phyloP scores from a whole-genome alignment of 1,140 invertebrate genomes.

The Physella acuta region DNA sequence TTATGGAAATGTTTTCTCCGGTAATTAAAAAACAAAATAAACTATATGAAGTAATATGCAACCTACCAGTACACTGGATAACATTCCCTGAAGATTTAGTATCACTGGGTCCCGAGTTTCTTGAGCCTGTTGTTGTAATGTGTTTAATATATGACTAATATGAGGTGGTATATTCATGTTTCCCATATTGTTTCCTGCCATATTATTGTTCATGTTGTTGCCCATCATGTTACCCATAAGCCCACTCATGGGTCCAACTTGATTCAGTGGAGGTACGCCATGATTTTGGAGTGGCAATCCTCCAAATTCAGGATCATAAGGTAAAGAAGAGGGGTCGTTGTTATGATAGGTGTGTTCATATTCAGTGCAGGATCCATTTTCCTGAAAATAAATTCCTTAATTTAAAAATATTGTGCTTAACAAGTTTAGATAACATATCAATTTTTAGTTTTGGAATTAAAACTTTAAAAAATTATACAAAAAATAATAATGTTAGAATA shows the following conservation, averaged over 20 bases:
- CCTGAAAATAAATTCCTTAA: too few species aligned
- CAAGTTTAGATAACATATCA: too few species aligned
- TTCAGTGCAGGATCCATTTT: constrained; percentile 23
- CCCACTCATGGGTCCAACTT: neutral
- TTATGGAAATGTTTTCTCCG: too few species aligned
- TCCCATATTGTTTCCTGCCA: neutral
- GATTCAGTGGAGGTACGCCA: neutral
- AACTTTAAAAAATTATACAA: neutral
- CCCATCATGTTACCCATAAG: neutral
- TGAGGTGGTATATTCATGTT: constrained; percentile 19
- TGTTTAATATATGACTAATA: constrained; percentile 19
- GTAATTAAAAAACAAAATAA: too few species aligned
- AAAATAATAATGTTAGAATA: neutral
- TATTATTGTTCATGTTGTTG: neutral
- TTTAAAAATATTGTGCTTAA: too few species aligned
- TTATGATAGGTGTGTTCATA: constrained; percentile 25
- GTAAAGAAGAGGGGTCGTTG: constrained; percentile 23
- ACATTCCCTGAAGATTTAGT: constrained; percentile 19
- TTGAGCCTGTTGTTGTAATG: constrained; percentile 20
- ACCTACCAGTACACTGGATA: constrained; percentile 20
- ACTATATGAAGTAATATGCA: too few species aligned
- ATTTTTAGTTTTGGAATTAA: too few species aligned
- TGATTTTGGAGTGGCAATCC: constrained; percentile 20
- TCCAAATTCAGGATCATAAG: constrained; percentile 25
- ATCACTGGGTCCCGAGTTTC: constrained; percentile 21